Percentiles rank a stretch among this genome's conserved stretches.
phyloP scores from a whole-genome alignment of 92 coral and sea anemone species.

The Zoanthus sansibaricus region DNA sequence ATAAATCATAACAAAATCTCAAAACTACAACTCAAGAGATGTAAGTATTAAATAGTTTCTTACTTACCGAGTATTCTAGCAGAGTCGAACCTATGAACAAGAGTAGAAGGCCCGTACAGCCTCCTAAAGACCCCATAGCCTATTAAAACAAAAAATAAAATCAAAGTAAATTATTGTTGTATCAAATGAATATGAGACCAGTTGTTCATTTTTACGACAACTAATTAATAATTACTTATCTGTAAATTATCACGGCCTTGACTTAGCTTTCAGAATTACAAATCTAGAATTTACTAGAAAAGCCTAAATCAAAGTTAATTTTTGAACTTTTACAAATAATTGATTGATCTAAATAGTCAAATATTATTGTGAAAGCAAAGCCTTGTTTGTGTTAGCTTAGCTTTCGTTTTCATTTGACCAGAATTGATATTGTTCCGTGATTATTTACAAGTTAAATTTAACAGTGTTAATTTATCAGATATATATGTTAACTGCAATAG shows the following conservation, averaged over 20 bases:
- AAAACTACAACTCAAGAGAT: background rate
- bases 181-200: conserved; percentile 44
- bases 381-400: no score
- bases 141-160: conserved; percentile 40
- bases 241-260: conserved; percentile 50
- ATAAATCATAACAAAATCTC: conserved; percentile 74
- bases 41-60: background rate
- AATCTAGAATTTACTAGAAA: background rate
- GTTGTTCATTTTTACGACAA: conserved; percentile 53
- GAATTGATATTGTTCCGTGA: no score
- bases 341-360: no score
- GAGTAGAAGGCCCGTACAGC: conserved; percentile 93
- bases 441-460: background rate
- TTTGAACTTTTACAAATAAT: no score
- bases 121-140: conserved; percentile 96
- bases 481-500: background rate
- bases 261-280: conserved; percentile 49
- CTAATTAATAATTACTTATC: conserved; percentile 88
- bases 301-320: no score
- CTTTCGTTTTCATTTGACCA: no score
- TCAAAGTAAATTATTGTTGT: conserved; percentile 12
- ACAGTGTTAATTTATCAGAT: background rate
- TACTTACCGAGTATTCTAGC: conserved; percentile 92
- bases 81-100: conserved; percentile 80
- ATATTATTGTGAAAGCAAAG: no score